phyloP scores from a whole-genome alignment of 2,888 invertebrate species.

The Dicyrtomina minuta region DNA sequence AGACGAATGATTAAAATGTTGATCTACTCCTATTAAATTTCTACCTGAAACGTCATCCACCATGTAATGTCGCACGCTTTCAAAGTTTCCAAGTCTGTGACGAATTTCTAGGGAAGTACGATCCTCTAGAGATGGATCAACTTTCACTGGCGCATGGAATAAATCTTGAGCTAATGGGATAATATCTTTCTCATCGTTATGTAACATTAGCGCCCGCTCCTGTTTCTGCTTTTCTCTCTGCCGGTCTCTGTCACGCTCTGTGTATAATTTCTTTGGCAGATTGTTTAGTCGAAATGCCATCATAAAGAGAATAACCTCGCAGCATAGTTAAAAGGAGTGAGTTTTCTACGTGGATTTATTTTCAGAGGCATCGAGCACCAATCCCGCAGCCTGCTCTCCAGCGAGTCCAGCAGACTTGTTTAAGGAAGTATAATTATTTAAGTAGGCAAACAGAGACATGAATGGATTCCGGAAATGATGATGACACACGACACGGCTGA shows the following conservation, averaged over 20 bases:
- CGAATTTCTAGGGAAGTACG: constrained; percentile 52
- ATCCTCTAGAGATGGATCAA: constrained; percentile 53
- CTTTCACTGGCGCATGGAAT: constrained; percentile 53
- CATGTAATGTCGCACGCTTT: constrained; percentile 52
- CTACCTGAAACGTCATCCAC: constrained; percentile 44
- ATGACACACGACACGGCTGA: too few species aligned
- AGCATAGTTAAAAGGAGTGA: constrained; percentile 48
- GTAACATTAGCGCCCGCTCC: constrained; percentile 53
- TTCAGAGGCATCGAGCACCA: constrained; percentile 49
- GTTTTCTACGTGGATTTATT: constrained; percentile 35
- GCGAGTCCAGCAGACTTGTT: constrained; percentile 42
- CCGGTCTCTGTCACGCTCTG: constrained; percentile 51
- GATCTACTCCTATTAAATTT: constrained; percentile 65
- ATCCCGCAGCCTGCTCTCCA: constrained; percentile 45
- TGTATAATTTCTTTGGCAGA: constrained; percentile 47
- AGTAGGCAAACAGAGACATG: too few species aligned
- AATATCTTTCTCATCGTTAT: constrained; percentile 53
- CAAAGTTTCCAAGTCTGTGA: constrained; percentile 53
- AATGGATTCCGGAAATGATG: too few species aligned
- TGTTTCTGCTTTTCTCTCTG: constrained; percentile 53
- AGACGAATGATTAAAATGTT: constrained; percentile 38
- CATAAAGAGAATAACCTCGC: constrained; percentile 53
- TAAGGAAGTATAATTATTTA: too few species aligned
- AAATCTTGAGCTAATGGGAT: constrained; percentile 51
- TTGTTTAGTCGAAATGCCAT: constrained; percentile 53